Evolutionary conservation across 2,113 vertebrate genomes (phyloP).

Genomic region (Montifringilla adamsi): DNA sequence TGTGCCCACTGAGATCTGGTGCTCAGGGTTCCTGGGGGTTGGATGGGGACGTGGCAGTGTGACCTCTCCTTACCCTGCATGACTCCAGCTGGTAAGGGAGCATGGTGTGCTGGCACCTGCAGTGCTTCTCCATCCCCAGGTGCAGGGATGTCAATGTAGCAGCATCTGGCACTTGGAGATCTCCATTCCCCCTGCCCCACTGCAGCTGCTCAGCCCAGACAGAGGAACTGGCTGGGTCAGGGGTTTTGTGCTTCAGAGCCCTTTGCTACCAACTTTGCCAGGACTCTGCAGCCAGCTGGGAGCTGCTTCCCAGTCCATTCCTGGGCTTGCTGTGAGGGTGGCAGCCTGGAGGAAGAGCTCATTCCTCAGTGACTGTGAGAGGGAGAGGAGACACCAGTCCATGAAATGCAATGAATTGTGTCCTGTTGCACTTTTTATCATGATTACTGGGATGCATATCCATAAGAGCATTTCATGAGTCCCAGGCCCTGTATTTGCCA

Average conservation of each 20-base stretch:
- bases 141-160: fast-evolving
- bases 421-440: neutral
- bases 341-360: neutral
- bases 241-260: neutral
- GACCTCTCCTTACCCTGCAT: fast-evolving
- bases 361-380: fast-evolving
- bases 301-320: neutral
- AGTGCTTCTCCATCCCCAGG: neutral
- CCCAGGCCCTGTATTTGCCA: neutral
- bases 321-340: neutral
- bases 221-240: fast-evolving
- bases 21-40: neutral
- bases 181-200: neutral
- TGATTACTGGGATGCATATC: neutral
- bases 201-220: neutral
- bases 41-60: neutral
- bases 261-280: neutral
- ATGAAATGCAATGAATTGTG: neutral
- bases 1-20: neutral
- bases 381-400: neutral
- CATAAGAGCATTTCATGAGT: neutral
- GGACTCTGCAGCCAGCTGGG: neutral
- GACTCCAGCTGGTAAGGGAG: fast-evolving
- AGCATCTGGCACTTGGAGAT: neutral
- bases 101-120: fast-evolving